phyloP scores from a whole-genome alignment of 2,113 vertebrate species.

The Desmodus rotundus region DNA sequence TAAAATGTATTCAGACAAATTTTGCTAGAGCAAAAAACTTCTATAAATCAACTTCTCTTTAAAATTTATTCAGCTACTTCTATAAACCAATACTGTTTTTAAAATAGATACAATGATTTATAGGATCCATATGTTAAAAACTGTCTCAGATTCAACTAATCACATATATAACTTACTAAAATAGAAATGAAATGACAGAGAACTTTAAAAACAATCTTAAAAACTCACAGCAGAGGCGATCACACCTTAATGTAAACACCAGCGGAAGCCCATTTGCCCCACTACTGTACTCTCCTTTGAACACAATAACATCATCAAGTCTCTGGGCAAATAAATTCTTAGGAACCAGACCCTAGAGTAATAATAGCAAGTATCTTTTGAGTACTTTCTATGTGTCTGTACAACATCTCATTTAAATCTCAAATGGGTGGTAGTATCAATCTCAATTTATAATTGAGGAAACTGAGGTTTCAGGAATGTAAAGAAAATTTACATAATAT shows the following conservation, averaged over 20 bases:
- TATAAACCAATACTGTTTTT: slow-evolving; percentile 33
- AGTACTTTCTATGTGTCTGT: not conserved
- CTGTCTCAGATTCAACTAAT: not conserved
- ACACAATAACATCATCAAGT: not conserved
- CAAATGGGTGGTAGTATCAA: not conserved
- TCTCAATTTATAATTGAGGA: not conserved
- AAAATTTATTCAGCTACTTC: slow-evolving; percentile 20
- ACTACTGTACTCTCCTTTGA: not conserved
- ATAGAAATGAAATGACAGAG: not conserved
- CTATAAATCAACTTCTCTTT: not conserved
- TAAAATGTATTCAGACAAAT: not conserved
- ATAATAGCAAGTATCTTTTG: not conserved
- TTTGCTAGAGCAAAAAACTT: not conserved
- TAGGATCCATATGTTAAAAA: not conserved
- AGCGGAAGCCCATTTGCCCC: not conserved
- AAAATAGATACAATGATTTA: not conserved
- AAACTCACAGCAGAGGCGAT: not conserved
- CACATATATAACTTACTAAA: not conserved
- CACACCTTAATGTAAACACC: not conserved
- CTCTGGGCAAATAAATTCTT: not conserved
- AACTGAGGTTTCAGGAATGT: not conserved
- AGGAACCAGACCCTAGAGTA: not conserved
- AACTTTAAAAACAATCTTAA: not conserved
- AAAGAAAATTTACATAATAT: not conserved
- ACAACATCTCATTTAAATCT: not conserved